Evolutionary conservation across 2,113 vertebrate species (phyloP), one percentile per base, ranked within the genome.

Genomic region (Pterocles burchelli): DNA sequence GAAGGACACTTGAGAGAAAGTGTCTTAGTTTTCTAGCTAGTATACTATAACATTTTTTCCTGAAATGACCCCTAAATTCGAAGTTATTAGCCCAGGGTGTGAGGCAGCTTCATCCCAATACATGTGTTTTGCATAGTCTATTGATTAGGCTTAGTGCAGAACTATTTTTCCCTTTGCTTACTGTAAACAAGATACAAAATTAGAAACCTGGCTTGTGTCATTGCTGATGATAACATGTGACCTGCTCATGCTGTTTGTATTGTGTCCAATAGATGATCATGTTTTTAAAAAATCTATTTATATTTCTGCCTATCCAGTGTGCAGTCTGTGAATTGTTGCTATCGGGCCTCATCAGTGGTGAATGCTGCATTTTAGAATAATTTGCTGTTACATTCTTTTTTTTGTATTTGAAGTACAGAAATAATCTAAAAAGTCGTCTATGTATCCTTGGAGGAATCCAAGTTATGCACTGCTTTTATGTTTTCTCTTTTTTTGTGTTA

Each of bases 171-270:
- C 68, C n/a, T 77, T 66, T 1, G 6, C 74, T 83, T 85, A 76
- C 55, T 94, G 88, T 94, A 94, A 92, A 91, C 76, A 89, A 89
- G 41, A 34, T 93, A 92, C 87, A 91, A 85, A 95, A 91, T 95
- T 97, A 95, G 91, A 89, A 97, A 79, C 67, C 65, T 62, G 41
- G 22, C 29, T 68, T 95, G 24, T 91, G 84, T 93, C 77, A 71
- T 52, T 91, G 73, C 26, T 83, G 77, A 25, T 89, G 66, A 17
- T 72, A 85, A 59, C 8, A 4, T 88, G 51, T 73, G 67, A 75
- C 76, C 80, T 33, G 19, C 17, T 88, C 59, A 36, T 2, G 6
- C 13, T 6, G 2, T 62, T 88, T 51, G 63, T 88, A n/a, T 65
- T 72, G 34, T 17, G 68, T 45, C 48, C 9, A 15, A n/a, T 75